These are phyloP conservation scores for Aphis craccivora DNA, from an alignment of 1,140 invertebrate species.

Conservation along the genomic window DNA sequence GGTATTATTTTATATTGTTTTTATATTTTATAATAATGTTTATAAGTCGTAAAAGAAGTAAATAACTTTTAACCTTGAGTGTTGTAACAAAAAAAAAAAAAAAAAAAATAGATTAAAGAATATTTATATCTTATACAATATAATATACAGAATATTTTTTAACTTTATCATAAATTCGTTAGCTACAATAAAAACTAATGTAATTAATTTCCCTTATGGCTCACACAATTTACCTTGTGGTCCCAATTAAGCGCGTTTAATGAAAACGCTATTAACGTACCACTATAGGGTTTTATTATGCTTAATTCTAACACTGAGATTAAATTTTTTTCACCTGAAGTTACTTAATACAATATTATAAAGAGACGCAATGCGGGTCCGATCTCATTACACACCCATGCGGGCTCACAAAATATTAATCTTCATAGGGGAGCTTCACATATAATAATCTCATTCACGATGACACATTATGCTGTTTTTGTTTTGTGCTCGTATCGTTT, in stretches of 20 bases:
- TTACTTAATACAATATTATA: conserved; percentile 29
- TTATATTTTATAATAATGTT: neutral
- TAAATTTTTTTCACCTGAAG: conserved; percentile 53
- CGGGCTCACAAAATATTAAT: conserved; percentile 46
- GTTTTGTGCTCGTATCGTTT: conserved; percentile 5
- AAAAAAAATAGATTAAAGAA: neutral
- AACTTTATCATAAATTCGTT: conserved; percentile 19
- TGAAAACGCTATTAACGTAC: conserved; percentile 36
- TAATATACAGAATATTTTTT: neutral
- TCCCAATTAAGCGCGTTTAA: conserved; percentile 37
- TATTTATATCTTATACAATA: neutral
- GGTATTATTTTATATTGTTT: neutral
- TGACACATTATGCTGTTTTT: conserved; percentile 22
- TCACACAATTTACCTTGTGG: conserved; percentile 34
- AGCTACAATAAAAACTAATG: conserved; percentile 27
- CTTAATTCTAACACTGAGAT: conserved; percentile 39
- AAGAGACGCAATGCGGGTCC: conserved; percentile 22
- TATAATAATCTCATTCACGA: neutral
- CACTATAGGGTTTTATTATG: conserved; percentile 37
- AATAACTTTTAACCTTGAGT: neutral
- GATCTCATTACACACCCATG: conserved; percentile 47
- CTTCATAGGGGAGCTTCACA: conserved; percentile 29
- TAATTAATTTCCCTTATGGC: conserved; percentile 45
- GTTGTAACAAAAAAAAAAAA: neutral
- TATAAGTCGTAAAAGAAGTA: neutral